Conservation (phyloP, 2,113 vertebrate genomes). For the Scophthalmus maximus region DNA sequence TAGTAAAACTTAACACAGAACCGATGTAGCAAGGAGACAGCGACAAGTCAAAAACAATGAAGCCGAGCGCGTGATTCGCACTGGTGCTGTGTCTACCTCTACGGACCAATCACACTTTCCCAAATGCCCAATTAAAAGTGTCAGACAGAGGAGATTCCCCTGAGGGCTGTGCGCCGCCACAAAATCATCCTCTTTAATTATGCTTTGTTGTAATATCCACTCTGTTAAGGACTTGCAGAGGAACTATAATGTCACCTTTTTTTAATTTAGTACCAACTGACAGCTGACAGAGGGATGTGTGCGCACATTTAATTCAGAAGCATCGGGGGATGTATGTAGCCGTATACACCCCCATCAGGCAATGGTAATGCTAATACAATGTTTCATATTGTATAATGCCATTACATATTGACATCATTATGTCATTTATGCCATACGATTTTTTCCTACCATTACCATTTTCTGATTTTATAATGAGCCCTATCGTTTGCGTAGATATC, state of each 20-base stretch:
- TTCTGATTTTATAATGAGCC: neutral
- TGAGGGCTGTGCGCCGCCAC: slow-evolving; percentile 22
- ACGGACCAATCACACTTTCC: slow-evolving; percentile 8
- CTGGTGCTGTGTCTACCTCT: slow-evolving; percentile 49
- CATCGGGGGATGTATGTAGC: neutral
- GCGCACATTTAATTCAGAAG: neutral
- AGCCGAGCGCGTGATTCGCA: neutral
- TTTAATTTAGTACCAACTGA: neutral
- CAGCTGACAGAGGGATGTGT: neutral
- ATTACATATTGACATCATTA: too few species aligned
- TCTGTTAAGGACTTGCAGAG: slow-evolving; percentile 29
- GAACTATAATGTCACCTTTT: slow-evolving; percentile 7
- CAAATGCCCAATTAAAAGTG: slow-evolving; percentile 42
- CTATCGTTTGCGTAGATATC: neutral
- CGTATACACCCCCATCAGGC: too few species aligned
- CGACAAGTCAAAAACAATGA: neutral
- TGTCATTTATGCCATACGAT: neutral
- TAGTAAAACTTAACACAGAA: slow-evolving; percentile 1
- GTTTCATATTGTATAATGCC: too few species aligned
- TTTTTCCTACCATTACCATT: too few species aligned
- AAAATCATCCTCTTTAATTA: slow-evolving; percentile 61
- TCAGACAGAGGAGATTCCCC: slow-evolving; percentile 49
- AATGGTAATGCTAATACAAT: too few species aligned
- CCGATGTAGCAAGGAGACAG: neutral
- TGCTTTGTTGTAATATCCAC: slow-evolving; percentile 45